These are phyloP conservation scores for Drosophila yakuba DNA, from an alignment of 1,140 invertebrate genomes.

Conservation along the genomic window DNA sequence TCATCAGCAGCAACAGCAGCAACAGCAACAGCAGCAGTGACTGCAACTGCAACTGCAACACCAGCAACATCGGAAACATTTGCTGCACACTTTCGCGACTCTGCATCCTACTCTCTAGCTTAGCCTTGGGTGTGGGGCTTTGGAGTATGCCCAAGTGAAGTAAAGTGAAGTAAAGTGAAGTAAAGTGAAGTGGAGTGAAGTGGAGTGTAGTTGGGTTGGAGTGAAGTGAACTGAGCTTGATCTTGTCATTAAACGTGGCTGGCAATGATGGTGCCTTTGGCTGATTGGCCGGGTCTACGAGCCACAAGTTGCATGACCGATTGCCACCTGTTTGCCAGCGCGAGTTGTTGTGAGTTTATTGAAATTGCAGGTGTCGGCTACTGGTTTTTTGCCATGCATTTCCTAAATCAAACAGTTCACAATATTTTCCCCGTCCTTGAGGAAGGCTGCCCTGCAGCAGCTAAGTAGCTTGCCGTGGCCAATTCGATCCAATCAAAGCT, in stretches of 20 bases:
- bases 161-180: no score
- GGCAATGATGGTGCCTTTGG: conserved; percentile 59
- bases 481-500: conserved; percentile 56
- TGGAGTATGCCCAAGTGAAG: conserved; percentile 30
- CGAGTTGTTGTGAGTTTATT: conserved; percentile 40
- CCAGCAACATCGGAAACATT: conserved; percentile 55
- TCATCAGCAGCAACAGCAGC: conserved; percentile 38
- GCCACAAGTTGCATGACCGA: conserved; percentile 65
- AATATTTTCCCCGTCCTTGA: conserved; percentile 76
- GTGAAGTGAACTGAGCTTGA: conserved; percentile 69
- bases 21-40: conserved; percentile 25
- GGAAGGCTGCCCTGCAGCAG: conserved; percentile 1
- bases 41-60: conserved; percentile 29
- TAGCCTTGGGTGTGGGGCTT: conserved; percentile 32
- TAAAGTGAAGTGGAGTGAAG: conserved; percentile 10
- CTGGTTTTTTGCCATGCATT: conserved; percentile 55
- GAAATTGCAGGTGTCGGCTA: conserved; percentile 63
- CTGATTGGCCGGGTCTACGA: conserved; percentile 62
- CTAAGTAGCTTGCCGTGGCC: conserved; percentile 7
- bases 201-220: background rate
- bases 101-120: conserved; percentile 38
- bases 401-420: conserved; percentile 77
- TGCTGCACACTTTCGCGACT: conserved; percentile 66
- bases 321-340: conserved; percentile 44
- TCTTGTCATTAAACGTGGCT: conserved; percentile 79